Evolutionary conservation across 2,888 invertebrate species (phyloP).

Genomic region (Heteropelma amictum): DNA sequence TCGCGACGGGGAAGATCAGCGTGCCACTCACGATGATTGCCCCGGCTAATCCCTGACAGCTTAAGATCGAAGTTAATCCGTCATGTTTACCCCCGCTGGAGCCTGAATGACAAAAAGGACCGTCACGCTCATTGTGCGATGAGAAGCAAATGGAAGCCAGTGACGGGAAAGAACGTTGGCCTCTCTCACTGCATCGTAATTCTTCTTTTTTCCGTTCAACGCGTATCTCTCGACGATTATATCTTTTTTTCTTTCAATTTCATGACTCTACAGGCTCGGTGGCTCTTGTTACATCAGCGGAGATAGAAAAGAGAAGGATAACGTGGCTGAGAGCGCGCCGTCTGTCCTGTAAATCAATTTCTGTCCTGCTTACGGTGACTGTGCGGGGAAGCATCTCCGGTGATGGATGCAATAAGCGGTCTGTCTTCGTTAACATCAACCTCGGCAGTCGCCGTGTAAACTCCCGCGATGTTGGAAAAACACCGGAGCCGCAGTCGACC

Average conservation of each 20-base stretch:
- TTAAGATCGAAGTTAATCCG: conserved; percentile 10
- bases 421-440: conserved; percentile 71
- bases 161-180: too few relatives aligned
- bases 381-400: conserved; percentile 73
- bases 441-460: conserved; percentile 70
- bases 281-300: too few relatives aligned
- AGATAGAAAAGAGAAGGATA: too few relatives aligned
- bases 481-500: conserved; percentile 70
- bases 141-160: too few relatives aligned
- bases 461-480: conserved; percentile 68
- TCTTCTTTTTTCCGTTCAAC: too few relatives aligned
- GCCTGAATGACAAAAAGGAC: conserved; percentile 7
- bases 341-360: not conserved
- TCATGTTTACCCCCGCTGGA: conserved; percentile 27
- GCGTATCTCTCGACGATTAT: too few relatives aligned
- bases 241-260: too few relatives aligned
- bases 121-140: not conserved
- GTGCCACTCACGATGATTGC: conserved; percentile 30
- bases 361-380: conserved; percentile 69
- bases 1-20: conserved; percentile 18
- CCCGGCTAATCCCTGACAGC: conserved; percentile 25
- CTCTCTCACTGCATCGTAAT: too few relatives aligned
- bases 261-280: too few relatives aligned
- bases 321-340: too few relatives aligned
- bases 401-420: conserved; percentile 74